Conservation (phyloP, 2,888 invertebrate genomes). For the Malacosoma neustria region DNA sequence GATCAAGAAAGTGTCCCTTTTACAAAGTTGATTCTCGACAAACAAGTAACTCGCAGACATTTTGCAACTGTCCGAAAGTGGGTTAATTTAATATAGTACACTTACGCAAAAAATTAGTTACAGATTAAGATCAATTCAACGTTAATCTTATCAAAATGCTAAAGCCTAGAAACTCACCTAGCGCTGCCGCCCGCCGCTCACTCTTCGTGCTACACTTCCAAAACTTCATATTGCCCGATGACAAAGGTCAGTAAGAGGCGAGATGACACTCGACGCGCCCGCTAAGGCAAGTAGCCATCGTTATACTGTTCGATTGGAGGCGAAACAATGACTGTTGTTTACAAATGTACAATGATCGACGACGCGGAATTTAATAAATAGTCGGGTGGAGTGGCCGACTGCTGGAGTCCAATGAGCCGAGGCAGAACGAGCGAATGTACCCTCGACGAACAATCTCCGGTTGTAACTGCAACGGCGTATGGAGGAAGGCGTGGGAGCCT, state of each 20-base stretch:
- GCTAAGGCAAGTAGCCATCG: constrained; percentile 51
- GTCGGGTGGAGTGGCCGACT: constrained; percentile 44
- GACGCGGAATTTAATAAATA: constrained; percentile 61
- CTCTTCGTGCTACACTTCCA: constrained; percentile 58
- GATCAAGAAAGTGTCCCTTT: constrained; percentile 18
- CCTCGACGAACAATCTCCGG: constrained; percentile 38
- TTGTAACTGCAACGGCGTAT: constrained; percentile 23
- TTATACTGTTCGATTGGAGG: constrained; percentile 53
- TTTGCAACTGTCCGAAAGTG: constrained; percentile 17
- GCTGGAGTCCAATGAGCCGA: constrained; percentile 46
- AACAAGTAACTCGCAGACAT: constrained; percentile 32
- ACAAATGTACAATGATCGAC: constrained; percentile 55
- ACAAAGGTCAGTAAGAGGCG: constrained; percentile 23
- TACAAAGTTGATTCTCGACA: no score
- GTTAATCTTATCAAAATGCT: no score
- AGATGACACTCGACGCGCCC: constrained; percentile 46
- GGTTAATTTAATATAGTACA: constrained; percentile 27
- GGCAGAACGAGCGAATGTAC: constrained; percentile 42
- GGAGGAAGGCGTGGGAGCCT: constrained; percentile 61
- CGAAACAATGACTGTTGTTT: constrained; percentile 74
- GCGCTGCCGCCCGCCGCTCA: constrained; percentile 34
- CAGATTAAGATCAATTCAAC: no score
- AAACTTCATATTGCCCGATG: constrained; percentile 48
- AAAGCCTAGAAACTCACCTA: constrained; percentile 33
- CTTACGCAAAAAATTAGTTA: constrained; percentile 7